These are phyloP conservation scores for Mola mola DNA, from an alignment of 2,113 vertebrate species.

Conservation along the genomic window DNA sequence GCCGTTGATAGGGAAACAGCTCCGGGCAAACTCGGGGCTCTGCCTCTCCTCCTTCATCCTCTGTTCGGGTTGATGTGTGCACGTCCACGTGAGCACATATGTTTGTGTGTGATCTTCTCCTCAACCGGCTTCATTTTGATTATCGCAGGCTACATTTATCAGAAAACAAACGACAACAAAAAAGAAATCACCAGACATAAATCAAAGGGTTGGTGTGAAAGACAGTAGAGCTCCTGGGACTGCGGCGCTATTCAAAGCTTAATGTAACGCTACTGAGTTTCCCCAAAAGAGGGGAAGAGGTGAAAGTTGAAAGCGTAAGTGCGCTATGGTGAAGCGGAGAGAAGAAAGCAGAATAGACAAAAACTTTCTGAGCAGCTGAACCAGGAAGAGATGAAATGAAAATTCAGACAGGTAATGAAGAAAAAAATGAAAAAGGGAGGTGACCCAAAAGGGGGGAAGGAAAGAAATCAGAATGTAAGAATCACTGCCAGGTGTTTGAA, in stretches of 20 bases:
- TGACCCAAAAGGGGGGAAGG: conserved; percentile 1
- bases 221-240: conserved; percentile 3
- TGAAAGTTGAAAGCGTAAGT: background rate
- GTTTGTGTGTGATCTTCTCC: conserved; percentile 17
- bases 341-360: no score
- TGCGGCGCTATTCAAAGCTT: background rate
- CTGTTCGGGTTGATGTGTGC: conserved; percentile 30
- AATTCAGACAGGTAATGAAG: background rate
- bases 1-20: conserved; percentile 74
- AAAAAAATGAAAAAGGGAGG: background rate
- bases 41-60: conserved; percentile 50
- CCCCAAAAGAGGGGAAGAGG: conserved; percentile 9
- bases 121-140: conserved; percentile 47
- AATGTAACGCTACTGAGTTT: conserved; percentile 22
- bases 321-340: no score
- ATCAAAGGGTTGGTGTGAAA: background rate
- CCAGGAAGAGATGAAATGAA: background rate
- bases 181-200: conserved; percentile 3
- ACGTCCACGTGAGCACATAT: conserved; percentile 1
- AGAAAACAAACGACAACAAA: conserved; percentile 17
- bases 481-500: conserved; percentile 72
- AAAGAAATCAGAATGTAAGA: conserved; percentile 51
- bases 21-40: conserved; percentile 68
- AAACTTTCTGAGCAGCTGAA: no score
- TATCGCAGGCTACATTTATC: no score